phyloP scores from a whole-genome alignment of 2,888 invertebrate species.

The Ypsolopha scabrella region DNA sequence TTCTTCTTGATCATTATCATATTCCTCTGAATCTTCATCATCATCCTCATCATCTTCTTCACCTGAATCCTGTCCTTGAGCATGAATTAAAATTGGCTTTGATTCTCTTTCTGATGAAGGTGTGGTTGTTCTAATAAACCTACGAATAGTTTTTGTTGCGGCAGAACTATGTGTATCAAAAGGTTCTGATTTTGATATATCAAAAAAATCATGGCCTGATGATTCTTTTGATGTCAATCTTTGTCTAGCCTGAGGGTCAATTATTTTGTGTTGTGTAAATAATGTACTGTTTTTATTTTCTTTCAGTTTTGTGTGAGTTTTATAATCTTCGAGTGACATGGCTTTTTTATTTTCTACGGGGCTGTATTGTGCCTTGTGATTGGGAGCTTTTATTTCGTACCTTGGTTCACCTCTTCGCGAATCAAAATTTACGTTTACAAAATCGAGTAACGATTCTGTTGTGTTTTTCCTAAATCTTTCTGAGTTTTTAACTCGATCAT shows the following conservation, averaged over 20 bases:
- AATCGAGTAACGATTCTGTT: constrained; percentile 18
- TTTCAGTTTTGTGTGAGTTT: constrained; percentile 8
- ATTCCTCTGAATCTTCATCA: constrained; percentile 31
- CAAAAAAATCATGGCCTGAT: constrained; percentile 21
- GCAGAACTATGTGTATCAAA: constrained; percentile 27
- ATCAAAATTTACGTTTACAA: constrained; percentile 44
- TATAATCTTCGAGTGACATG: constrained; percentile 40
- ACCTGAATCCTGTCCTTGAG: constrained; percentile 9
- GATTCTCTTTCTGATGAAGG: neutral
- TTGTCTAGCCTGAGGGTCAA: neutral
- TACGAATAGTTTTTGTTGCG: constrained; percentile 23
- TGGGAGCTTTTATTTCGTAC: constrained; percentile 42
- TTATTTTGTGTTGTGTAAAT: neutral
- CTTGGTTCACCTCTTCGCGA: constrained; percentile 51
- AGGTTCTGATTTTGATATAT: constrained; percentile 26
- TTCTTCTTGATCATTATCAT: constrained; percentile 32
- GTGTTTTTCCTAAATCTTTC: constrained; percentile 14
- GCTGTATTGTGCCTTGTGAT: constrained; percentile 44
- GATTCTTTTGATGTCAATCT: constrained; percentile 5
- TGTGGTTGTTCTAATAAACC: constrained; percentile 9
- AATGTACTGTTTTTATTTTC: neutral
- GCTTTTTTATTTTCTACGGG: constrained; percentile 42
- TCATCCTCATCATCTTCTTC: constrained; percentile 19
- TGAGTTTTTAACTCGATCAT: constrained; percentile 31
- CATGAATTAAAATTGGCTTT: constrained; percentile 1